These are phyloP conservation scores for Cephus pygmeus DNA, from an alignment of 2,888 invertebrate species.

Conservation along the genomic window DNA sequence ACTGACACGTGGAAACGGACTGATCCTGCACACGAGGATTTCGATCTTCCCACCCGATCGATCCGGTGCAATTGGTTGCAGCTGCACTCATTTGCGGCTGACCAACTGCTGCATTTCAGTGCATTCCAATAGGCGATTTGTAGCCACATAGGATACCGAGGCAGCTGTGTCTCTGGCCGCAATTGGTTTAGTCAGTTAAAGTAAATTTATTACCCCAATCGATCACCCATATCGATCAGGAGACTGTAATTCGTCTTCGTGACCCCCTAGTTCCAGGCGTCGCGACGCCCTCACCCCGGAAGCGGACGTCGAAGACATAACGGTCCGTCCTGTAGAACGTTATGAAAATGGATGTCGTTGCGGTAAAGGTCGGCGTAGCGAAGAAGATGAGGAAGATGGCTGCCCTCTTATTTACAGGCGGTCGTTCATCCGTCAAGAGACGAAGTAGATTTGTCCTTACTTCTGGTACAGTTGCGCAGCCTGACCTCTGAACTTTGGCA, in stretches of 20 bases:
- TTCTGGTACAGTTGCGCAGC: neutral
- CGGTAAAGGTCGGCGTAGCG: neutral
- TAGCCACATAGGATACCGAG: neutral
- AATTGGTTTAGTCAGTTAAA: neutral
- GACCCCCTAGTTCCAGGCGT: neutral
- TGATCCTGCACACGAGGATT: neutral
- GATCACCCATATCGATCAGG: neutral
- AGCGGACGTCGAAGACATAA: neutral
- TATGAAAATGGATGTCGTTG: constrained; percentile 1
- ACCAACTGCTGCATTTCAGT: neutral
- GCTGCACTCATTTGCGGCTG: neutral
- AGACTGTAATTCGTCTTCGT: neutral
- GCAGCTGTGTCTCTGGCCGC: neutral
- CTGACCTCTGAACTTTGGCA: neutral
- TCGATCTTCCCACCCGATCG: neutral
- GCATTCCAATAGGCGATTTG: neutral
- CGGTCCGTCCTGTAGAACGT: neutral
- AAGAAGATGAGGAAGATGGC: neutral
- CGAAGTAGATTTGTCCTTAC: neutral
- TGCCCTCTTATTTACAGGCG: neutral
- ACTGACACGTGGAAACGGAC: neutral
- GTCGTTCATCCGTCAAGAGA: neutral
- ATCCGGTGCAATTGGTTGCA: neutral
- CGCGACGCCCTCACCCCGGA: neutral
- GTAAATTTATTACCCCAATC: neutral